Evolutionary conservation across 2,888 invertebrate species (phyloP).

Genomic region (Spatulosminthurus flaviceps): DNA sequence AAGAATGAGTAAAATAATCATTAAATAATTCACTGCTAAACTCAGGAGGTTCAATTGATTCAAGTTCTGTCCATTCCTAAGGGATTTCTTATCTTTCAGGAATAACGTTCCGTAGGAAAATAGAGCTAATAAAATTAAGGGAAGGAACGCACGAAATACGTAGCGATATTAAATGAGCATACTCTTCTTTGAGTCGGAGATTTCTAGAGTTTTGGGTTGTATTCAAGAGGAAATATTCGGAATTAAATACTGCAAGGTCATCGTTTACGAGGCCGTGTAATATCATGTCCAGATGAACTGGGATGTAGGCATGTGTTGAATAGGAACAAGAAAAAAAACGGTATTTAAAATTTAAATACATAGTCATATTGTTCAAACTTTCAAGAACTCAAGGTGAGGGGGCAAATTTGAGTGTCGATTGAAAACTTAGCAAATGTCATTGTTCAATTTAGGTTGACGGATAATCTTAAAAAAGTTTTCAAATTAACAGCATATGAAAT

Average conservation of each 20-base stretch:
- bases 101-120: conserved; percentile 59
- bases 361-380: conserved; percentile 30
- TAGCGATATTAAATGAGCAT: conserved; percentile 49
- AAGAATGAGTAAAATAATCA: conserved; percentile 49
- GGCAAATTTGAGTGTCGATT: conserved; percentile 58
- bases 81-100: conserved; percentile 28
- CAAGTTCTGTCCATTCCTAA: conserved; percentile 30
- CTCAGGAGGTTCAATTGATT: conserved; percentile 49
- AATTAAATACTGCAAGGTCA: conserved; percentile 50
- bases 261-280: conserved; percentile 58
- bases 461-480: conserved; percentile 44
- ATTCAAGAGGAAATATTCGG: conserved; percentile 52
- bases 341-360: too few relatives aligned
- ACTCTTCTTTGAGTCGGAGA: conserved; percentile 51
- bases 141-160: conserved; percentile 54
- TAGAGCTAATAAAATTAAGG: conserved; percentile 48
- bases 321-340: conserved; percentile 4
- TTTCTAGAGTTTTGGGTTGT: conserved; percentile 52
- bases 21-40: conserved; percentile 54
- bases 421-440: conserved; percentile 59
- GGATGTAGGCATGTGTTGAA: conserved; percentile 55
- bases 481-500: too few relatives aligned
- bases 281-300: conserved; percentile 54
- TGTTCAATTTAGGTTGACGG: conserved; percentile 53
- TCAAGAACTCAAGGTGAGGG: conserved; percentile 57